Conservation (phyloP, 2,888 invertebrate species). For the Caenorhabditis sp. region DNA sequence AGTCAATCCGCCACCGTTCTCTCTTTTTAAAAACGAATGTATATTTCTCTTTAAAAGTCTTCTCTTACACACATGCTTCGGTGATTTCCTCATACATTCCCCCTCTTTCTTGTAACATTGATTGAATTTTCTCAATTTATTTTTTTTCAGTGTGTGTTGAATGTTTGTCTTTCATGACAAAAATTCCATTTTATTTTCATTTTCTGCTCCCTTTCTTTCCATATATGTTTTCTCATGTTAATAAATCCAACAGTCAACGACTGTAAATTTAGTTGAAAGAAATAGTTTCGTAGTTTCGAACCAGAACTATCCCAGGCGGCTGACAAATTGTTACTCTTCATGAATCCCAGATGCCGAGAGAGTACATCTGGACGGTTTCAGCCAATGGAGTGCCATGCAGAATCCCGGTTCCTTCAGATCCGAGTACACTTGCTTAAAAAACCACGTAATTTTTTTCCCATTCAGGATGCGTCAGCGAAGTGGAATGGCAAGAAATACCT, state of each 20-base stretch:
- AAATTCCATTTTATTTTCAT: not conserved
- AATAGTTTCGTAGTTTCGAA: slow-evolving; percentile 40
- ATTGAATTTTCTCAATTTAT: slow-evolving; percentile 38
- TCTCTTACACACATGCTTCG: slow-evolving; percentile 31
- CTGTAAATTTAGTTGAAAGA: not conserved
- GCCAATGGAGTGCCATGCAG: slow-evolving; percentile 56
- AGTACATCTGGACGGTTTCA: slow-evolving; percentile 64
- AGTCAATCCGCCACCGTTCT: slow-evolving; percentile 31
- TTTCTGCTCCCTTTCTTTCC: slow-evolving; percentile 10
- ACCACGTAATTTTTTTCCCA: too few species aligned
- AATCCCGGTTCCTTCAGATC: slow-evolving; percentile 48
- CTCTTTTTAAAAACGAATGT: slow-evolving; percentile 45
- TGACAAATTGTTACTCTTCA: not conserved
- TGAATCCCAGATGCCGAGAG: slow-evolving; percentile 39
- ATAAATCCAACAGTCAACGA: slow-evolving; percentile 37
- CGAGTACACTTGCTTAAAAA: slow-evolving; percentile 28
- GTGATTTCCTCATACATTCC: slow-evolving; percentile 57
- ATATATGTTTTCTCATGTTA: slow-evolving; percentile 40
- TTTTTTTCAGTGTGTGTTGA: slow-evolving; percentile 26
- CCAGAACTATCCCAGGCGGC: slow-evolving; percentile 6
- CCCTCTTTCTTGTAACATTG: slow-evolving; percentile 49
- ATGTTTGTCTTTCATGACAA: slow-evolving; percentile 62
- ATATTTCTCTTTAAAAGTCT: slow-evolving; percentile 31
- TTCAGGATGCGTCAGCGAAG: slow-evolving; percentile 56
- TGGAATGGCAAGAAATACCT: slow-evolving; percentile 63